These are phyloP conservation scores for Stegastes partitus DNA, from an alignment of 2,113 vertebrate species.

Conservation along the genomic window DNA sequence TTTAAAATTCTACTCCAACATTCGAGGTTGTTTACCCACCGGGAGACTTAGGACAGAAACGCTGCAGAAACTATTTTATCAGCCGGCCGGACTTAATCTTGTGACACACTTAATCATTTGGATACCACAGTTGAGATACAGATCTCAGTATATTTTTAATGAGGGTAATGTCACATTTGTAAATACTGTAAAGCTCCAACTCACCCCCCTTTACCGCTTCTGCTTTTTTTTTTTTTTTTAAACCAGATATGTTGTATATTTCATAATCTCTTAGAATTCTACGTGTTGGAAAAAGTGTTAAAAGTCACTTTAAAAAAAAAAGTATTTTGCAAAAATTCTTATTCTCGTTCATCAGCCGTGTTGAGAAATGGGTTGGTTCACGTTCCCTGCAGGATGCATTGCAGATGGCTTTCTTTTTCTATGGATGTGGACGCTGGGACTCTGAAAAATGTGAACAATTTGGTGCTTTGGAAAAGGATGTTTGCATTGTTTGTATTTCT, in stretches of 20 bases:
- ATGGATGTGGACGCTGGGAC: constrained; percentile 30
- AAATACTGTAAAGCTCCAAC: constrained; percentile 64
- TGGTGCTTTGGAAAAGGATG: constrained; percentile 71
- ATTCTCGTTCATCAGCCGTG: constrained; percentile 48
- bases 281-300: constrained; percentile 47
- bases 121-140: constrained; percentile 37
- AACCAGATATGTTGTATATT: constrained; percentile 67
- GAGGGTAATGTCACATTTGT: constrained; percentile 51
- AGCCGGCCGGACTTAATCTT: constrained; percentile 3
- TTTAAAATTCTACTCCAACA: constrained; percentile 16
- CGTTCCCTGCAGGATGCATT: constrained; percentile 44
- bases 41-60: constrained; percentile 4
- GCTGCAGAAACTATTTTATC: constrained; percentile 23
- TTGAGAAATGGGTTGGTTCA: constrained; percentile 32
- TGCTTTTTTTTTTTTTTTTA: constrained; percentile 51
- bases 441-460: constrained; percentile 42
- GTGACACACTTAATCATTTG: constrained; percentile 31
- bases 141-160: constrained; percentile 57
- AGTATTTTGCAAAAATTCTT: constrained; percentile 49
- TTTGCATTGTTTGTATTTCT: constrained; percentile 85
- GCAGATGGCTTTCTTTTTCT: constrained; percentile 44
- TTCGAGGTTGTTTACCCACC: constrained; percentile 34
- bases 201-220: neutral
- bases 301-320: constrained; percentile 42
- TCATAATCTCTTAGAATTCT: constrained; percentile 55